Evolutionary conservation across 2,113 vertebrate species (phyloP).

Genomic region (Machaerirhynchus nigripectus): DNA sequence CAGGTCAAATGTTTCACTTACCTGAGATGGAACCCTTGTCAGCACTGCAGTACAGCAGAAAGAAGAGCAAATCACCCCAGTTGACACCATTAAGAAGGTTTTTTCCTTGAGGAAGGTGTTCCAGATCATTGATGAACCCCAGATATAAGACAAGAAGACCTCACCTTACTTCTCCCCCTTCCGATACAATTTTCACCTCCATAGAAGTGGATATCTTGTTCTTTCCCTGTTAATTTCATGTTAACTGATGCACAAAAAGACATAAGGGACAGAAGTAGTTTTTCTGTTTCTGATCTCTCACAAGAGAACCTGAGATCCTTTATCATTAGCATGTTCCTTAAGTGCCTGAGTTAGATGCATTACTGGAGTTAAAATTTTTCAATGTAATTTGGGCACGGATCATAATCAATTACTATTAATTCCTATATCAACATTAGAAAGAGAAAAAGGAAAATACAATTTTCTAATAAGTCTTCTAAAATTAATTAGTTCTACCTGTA

Average conservation of each 20-base stretch:
- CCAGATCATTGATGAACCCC: not conserved
- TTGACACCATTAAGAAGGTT: not conserved
- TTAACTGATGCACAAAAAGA: not conserved
- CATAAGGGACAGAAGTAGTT: not conserved
- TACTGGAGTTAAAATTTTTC: not conserved
- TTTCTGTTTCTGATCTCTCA: not conserved
- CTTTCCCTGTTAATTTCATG: not conserved
- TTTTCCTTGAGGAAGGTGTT: not conserved
- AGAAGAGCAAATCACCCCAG: not conserved
- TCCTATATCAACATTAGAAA: slow-evolving; percentile 31
- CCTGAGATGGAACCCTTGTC: not conserved
- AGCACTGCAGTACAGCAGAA: not conserved
- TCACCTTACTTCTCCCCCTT: not conserved
- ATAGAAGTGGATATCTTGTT: rapidly evolving
- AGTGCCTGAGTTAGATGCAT: not conserved
- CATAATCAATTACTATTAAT: slow-evolving; percentile 22
- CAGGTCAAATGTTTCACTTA: not conserved
- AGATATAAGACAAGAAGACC: not conserved
- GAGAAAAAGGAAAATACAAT: slow-evolving; percentile 18
- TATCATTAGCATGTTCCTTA: not conserved
- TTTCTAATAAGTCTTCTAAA: slow-evolving; percentile 29
- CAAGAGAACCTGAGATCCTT: not conserved
- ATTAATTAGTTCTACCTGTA: slow-evolving; percentile 58
- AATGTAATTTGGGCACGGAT: slow-evolving; percentile 5
- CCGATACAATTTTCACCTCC: not conserved